Base-by-base conservation (phyloP, 2,797 vertebrate species). In the Caiman crocodilus region DNA sequence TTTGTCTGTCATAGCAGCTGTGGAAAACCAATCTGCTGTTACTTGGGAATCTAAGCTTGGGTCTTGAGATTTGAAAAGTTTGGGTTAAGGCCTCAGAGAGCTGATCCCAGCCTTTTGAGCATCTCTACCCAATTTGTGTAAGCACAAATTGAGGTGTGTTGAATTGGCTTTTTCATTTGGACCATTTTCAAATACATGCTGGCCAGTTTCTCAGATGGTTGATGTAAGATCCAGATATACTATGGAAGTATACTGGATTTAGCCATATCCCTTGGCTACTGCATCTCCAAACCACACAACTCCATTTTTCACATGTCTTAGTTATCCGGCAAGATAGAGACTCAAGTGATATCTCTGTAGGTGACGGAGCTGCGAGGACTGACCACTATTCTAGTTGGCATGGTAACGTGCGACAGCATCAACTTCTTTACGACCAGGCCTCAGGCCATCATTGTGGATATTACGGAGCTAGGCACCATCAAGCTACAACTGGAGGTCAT, bases 401-500 rank as follows among this genome's bases (percentile, higher is more conserved):
- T 98, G 11, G 99, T 99, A 85, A 98, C 98, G 0, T 99, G 99
- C 4, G 98, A 99, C 88, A 98, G 98, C 56, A 97, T 98, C 0
- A 98, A 98, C 97, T 99, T 99, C 98, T 99, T 99, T 78, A 98
- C 97, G 59, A 98, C 98, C 4, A 98, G 98, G 90, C 98, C 99
- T 1, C 99, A 99, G 97, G 97, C 98, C 87, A 98, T 99, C 94
- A 77, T 99, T 88, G 98, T 99, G 96, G 99, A 99, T 96, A 98
- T 99, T 95, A 99, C 99, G 0, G 99, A 99, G 91, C 97, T 99
- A 97, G 99, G 99, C 61, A 99, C 99, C 95, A 99, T 99, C 97
- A 99, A 99, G 90, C 98, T 99, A 35, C 98, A 99, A 93, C 98
- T 99, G 96, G 99, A 99, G 90, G 99, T 99, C 79, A 97, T 98